phyloP scores from a whole-genome alignment of 2,797 vertebrate genomes.

The Argyrosomus regius region DNA sequence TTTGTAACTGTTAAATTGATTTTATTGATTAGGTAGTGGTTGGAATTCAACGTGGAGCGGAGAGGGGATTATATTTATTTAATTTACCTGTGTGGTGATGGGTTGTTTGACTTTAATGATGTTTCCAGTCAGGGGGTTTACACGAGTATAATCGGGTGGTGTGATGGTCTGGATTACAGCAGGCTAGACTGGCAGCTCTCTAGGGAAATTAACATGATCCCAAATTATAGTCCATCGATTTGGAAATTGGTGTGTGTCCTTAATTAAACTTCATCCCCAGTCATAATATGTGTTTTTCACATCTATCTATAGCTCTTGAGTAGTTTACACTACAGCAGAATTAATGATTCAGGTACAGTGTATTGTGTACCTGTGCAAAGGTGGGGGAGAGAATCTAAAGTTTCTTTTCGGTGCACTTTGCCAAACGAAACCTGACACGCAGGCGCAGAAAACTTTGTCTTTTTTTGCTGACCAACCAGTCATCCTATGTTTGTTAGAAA shows the following conservation, averaged over 20 bases:
- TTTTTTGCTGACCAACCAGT: background rate
- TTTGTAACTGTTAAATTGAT: background rate
- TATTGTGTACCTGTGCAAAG: slow-evolving; percentile 65
- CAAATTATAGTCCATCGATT: slow-evolving; percentile 11
- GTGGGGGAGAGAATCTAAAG: slow-evolving; percentile 71
- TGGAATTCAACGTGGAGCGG: background rate
- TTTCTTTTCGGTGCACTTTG: slow-evolving; percentile 68
- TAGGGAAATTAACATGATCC: slow-evolving; percentile 38
- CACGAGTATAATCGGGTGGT: background rate
- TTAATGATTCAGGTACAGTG: slow-evolving; percentile 76
- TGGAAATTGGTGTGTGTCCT: background rate
- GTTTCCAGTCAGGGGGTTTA: background rate
- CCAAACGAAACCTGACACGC: slow-evolving; percentile 74
- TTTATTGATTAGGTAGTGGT: background rate
- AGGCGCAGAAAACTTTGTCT: slow-evolving; percentile 19
- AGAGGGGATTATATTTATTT: background rate
- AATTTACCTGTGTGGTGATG: too few relatives aligned
- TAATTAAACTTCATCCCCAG: slow-evolving; percentile 13
- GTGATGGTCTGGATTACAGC: slow-evolving; percentile 15
- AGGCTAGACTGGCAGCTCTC: slow-evolving; percentile 17
- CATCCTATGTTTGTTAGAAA: background rate
- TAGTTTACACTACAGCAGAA: slow-evolving; percentile 19
- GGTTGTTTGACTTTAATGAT: slow-evolving; percentile 10
- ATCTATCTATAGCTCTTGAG: slow-evolving; percentile 20
- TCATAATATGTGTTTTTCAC: background rate